Evolutionary conservation across 2,113 vertebrate species (phyloP).

Genomic region (Phoxinus phoxinus): DNA sequence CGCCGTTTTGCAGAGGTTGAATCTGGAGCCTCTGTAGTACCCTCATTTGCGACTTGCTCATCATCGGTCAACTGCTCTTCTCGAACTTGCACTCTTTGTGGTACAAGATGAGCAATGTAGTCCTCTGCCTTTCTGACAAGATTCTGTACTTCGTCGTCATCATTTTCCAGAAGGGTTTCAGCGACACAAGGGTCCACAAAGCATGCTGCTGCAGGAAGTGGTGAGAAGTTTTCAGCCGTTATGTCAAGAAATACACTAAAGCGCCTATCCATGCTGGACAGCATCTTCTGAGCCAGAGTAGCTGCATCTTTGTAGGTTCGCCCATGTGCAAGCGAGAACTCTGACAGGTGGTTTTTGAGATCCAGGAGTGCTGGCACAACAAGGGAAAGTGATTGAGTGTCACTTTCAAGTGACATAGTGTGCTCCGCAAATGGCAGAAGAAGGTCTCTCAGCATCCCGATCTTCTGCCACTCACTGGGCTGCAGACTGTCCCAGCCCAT

Average conservation of each 20-base stretch:
- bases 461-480: too few species aligned
- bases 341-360: background rate
- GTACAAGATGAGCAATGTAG: slow-evolving; percentile 12
- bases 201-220: slow-evolving; percentile 43
- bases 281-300: slow-evolving; percentile 41
- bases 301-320: slow-evolving; percentile 1
- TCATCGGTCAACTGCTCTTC: background rate
- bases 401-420: background rate
- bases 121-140: slow-evolving; percentile 35
- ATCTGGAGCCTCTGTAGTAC: background rate
- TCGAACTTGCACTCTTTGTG: background rate
- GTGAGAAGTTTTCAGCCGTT: background rate
- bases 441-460: too few species aligned
- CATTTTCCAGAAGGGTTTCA: slow-evolving; percentile 29
- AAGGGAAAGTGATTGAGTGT: background rate
- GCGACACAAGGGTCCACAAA: slow-evolving; percentile 37
- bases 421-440: background rate
- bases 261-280: background rate
- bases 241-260: slow-evolving; percentile 28
- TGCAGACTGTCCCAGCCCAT: too few species aligned
- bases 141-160: slow-evolving; percentile 19
- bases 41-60: background rate
- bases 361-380: background rate
- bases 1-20: background rate
- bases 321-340: background rate